These are phyloP conservation scores for Drosophila nigrodunni DNA, from an alignment of 1,140 invertebrate genomes.

Conservation along the genomic window DNA sequence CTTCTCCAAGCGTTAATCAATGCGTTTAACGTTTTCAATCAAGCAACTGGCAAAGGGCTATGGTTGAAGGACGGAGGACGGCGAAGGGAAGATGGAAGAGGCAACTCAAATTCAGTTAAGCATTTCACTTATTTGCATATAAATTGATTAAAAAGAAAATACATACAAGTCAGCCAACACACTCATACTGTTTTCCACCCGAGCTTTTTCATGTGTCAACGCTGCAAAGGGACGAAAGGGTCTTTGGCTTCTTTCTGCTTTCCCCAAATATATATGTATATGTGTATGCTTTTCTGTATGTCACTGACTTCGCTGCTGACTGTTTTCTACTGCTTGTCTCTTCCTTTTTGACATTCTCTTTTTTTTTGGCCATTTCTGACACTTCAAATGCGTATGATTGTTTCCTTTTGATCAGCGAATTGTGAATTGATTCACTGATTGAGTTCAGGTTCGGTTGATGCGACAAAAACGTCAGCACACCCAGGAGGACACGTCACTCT, in stretches of 20 bases:
- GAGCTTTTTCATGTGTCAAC: conserved; percentile 75
- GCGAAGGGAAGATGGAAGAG: neutral
- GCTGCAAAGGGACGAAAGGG: conserved; percentile 67
- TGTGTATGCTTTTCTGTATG: conserved; percentile 1
- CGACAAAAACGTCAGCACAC: conserved; percentile 73
- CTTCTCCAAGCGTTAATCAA: conserved; percentile 67
- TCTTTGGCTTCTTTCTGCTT: conserved; percentile 34
- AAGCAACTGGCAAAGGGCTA: conserved; percentile 69
- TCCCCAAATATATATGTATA: neutral
- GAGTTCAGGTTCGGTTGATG: conserved; percentile 79
- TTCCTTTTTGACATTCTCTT: conserved; percentile 1
- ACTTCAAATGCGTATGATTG: conserved; percentile 83
- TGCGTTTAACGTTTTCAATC: conserved; percentile 81
- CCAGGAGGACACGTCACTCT: conserved; percentile 33
- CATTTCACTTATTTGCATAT: conserved; percentile 83
- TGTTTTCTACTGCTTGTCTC: conserved; percentile 10
- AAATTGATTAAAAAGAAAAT: conserved; percentile 84
- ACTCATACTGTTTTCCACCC: conserved; percentile 41
- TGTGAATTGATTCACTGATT: conserved; percentile 83
- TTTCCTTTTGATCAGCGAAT: conserved; percentile 83
- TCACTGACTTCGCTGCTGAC: conserved; percentile 8
- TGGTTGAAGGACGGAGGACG: neutral
- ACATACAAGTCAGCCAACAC: conserved; percentile 56
- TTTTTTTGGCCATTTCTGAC: conserved; percentile 77
- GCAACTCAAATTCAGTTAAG: conserved; percentile 82